A percentile compares a stretch with the other conserved stretches of the same genome.
Evolutionary conservation across 2,888 invertebrate genomes (phyloP).

Genomic region (Celastrina argiolus): DNA sequence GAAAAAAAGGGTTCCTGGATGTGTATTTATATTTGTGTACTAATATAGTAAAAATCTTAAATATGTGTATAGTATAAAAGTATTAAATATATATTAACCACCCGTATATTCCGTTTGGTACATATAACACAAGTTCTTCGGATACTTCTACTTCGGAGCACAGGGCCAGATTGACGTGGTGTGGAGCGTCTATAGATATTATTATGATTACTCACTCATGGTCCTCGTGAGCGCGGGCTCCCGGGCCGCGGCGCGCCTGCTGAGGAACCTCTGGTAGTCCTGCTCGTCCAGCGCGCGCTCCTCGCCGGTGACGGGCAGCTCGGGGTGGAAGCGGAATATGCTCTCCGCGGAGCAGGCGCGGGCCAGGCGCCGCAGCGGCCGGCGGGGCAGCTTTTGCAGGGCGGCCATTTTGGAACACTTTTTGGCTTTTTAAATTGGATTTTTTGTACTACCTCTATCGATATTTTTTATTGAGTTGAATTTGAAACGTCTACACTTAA

Average conservation of each 20-base stretch:
- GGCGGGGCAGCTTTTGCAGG: slow-evolving; percentile 26
- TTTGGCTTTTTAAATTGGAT: neutral
- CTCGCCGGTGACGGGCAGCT: slow-evolving; percentile 39
- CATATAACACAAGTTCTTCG: too few relatives aligned
- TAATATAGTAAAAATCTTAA: too few relatives aligned
- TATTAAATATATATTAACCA: too few relatives aligned
- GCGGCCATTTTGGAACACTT: slow-evolving; percentile 24
- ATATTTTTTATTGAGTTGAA: too few relatives aligned
- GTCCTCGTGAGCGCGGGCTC: slow-evolving; percentile 62
- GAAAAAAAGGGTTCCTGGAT: too few relatives aligned
- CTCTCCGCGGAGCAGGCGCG: slow-evolving; percentile 44
- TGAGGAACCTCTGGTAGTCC: slow-evolving; percentile 61
- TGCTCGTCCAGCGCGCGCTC: slow-evolving; percentile 47
- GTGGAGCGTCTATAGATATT: too few relatives aligned
- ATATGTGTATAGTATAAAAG: too few relatives aligned
- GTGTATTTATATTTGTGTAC: too few relatives aligned
- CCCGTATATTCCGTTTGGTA: too few relatives aligned
- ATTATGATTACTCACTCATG: slow-evolving; percentile 53
- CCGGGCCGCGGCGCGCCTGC: slow-evolving; percentile 49
- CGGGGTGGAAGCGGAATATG: slow-evolving; percentile 58
- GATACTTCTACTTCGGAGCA: too few relatives aligned
- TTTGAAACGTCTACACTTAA: too few relatives aligned
- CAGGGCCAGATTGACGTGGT: too few relatives aligned
- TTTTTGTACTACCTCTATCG: neutral
- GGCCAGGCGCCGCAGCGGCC: slow-evolving; percentile 37